phyloP scores from a whole-genome alignment of 2,888 invertebrate species.

The Amorpha juglandis region DNA sequence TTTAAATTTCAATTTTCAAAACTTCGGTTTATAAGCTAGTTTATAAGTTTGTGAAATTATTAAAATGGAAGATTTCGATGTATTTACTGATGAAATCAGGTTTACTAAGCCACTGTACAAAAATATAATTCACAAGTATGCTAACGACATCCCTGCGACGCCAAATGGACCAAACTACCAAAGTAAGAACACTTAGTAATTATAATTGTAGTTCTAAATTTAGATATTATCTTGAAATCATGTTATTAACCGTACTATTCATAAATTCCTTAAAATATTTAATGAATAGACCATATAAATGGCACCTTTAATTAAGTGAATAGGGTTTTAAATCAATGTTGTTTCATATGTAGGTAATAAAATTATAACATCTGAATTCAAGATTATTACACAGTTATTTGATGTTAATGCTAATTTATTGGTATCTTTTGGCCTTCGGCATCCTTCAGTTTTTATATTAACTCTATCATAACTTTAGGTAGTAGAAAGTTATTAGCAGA shows the following conservation, averaged over 20 bases:
- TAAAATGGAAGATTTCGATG: constrained; percentile 75
- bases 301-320: too few species aligned
- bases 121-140: constrained; percentile 66
- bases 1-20: constrained; percentile 39
- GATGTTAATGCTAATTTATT: too few species aligned
- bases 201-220: too few species aligned
- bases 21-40: background rate
- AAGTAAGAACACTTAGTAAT: too few species aligned
- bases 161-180: constrained; percentile 77
- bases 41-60: background rate
- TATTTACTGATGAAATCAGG: constrained; percentile 75
- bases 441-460: too few species aligned
- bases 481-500: constrained; percentile 71
- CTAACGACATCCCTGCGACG: constrained; percentile 62
- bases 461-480: constrained; percentile 48
- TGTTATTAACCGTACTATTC: background rate
- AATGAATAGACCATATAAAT: background rate
- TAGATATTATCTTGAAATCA: constrained; percentile 27
- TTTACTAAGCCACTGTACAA: constrained; percentile 66
- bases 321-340: too few species aligned
- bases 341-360: too few species aligned
- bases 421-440: too few species aligned
- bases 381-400: too few species aligned
- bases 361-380: too few species aligned
- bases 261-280: background rate